phyloP scores from a whole-genome alignment of 2,113 vertebrate genomes.

The Promerops cafer region DNA sequence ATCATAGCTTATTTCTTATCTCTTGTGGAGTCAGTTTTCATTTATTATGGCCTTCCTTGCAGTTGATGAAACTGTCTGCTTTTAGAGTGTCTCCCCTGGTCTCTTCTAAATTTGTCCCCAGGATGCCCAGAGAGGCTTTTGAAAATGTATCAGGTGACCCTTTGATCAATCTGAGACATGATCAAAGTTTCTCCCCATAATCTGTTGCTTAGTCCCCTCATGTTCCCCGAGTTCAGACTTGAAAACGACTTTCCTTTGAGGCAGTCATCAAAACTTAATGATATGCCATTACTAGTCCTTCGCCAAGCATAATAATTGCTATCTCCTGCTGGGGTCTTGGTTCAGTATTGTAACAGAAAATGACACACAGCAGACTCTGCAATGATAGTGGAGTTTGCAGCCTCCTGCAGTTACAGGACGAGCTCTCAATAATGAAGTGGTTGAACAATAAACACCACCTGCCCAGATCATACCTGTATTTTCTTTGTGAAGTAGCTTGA shows the following conservation, averaged over 20 bases:
- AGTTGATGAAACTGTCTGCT: neutral
- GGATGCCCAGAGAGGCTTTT: neutral
- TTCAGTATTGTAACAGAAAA: neutral
- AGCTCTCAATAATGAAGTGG: neutral
- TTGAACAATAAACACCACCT: neutral
- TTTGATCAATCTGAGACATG: constrained; percentile 44
- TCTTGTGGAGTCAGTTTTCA: neutral
- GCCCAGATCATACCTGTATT: neutral
- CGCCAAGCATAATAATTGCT: constrained; percentile 4
- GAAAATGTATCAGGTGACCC: neutral
- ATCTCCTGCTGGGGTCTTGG: neutral
- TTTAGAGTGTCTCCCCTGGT: neutral
- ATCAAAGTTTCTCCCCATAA: neutral
- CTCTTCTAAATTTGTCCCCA: neutral
- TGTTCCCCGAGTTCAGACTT: constrained; percentile 2
- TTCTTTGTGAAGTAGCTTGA: neutral
- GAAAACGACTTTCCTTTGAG: constrained; percentile 3
- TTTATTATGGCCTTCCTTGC: neutral
- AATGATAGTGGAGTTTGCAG: neutral
- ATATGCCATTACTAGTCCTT: neutral
- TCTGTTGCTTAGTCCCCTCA: neutral
- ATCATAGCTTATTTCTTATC: neutral
- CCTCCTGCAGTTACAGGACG: neutral
- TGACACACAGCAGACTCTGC: neutral
- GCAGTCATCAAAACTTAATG: neutral